Evolutionary conservation across 2,888 invertebrate species (phyloP), one percentile per base, ranked within the genome.

Genomic region (Temnothorax rugatulus): DNA sequence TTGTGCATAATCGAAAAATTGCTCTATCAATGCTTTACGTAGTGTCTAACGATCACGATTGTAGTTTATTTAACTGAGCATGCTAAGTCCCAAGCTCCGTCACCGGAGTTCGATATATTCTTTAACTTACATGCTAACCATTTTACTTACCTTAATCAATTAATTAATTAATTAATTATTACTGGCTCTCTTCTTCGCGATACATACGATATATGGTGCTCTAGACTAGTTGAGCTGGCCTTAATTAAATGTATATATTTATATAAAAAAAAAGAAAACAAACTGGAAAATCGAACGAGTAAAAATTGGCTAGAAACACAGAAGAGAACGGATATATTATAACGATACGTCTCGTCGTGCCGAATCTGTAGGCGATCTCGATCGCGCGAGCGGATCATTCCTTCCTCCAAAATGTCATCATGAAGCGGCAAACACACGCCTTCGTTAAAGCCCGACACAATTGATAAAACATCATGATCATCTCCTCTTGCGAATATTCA

Each of bases 221-320:
- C 95, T 95, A 94, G 95, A 95, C 95, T 95, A 95, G 94, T 95
- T 94, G 95, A 95, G 95, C 94, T 94, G 94, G 94, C 93, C 94
- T 93, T 93, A 92, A 92, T 91, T 90, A 87, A 87, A 84, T 83
- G 79, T 87, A 84, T 74, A 69, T 77, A 64, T 69, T 54, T 57
- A 41, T 57, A 52, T 38, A 73, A 75, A 61, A 50, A 61, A 83
- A 83, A 64, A 69, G 69, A 59, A 59, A 87, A 87, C 66, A 84
- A 87, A 89, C 91, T 92, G 91, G 90, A 88, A 91, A 91, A 91
- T 91, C 91, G 90, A 92, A 91, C 90, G 86, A 92, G 89, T 88
- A 90, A 88, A 88, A 92, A 92, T 93, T 92, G 91, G 92, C 92
- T 93, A 93, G 88, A 90, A 88, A 89, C 87, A 89, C 87, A 87